Percentiles rank a stretch among this genome's conserved stretches.
phyloP scores from a whole-genome alignment of 2,797 vertebrate genomes.

The Mareca strepera region DNA sequence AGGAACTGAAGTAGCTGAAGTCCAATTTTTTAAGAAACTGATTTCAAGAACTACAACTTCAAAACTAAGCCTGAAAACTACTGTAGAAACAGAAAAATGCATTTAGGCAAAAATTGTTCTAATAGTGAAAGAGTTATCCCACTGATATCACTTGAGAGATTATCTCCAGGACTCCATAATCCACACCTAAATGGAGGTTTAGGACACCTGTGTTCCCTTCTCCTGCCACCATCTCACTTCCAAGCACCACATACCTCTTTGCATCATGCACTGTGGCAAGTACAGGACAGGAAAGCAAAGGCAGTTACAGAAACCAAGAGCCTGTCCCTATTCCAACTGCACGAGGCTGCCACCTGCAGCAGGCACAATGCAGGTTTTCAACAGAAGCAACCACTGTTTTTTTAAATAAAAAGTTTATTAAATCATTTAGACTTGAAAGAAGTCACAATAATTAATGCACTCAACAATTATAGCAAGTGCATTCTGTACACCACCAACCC shows the following conservation, averaged over 20 bases:
- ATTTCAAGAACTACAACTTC: neutral
- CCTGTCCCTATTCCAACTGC: neutral
- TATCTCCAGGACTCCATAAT: neutral
- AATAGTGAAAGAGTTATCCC: neutral
- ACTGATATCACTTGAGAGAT: neutral
- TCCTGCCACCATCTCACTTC: neutral
- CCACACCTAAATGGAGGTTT: neutral
- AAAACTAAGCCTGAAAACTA: neutral
- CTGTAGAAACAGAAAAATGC: neutral
- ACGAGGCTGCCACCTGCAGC: slow-evolving; percentile 5
- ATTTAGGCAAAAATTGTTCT: neutral
- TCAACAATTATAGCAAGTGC: slow-evolving; percentile 82
- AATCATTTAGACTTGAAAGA: slow-evolving; percentile 98
- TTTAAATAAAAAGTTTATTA: slow-evolving; percentile 90
- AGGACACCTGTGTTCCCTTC: neutral
- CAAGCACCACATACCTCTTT: neutral
- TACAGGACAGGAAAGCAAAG: neutral
- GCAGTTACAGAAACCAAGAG: neutral
- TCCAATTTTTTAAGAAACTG: neutral
- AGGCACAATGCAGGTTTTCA: neutral
- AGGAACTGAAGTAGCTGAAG: neutral
- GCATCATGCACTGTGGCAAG: neutral
- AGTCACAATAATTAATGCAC: slow-evolving; percentile 96
- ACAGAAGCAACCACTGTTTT: slow-evolving; percentile 62
- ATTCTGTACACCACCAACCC: slow-evolving; percentile 95